Percentiles rank a stretch among this genome's conserved stretches.
Conservation (phyloP, 2,888 invertebrate genomes). For the Dolomedes plantarius region DNA sequence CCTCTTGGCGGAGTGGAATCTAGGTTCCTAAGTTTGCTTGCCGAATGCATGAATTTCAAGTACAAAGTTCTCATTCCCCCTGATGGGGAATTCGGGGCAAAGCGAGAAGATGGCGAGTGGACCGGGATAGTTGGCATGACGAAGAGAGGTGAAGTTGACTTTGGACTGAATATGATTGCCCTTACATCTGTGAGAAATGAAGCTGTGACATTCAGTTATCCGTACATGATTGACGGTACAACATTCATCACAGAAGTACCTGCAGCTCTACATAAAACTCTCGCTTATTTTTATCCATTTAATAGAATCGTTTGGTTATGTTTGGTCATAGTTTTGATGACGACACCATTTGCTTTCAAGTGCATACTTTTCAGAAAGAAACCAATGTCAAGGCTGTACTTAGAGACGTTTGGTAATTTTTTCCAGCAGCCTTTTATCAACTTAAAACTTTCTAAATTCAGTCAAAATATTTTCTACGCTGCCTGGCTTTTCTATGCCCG, state of each 20-base stretch:
- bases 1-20: slow-evolving; percentile 16
- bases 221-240: slow-evolving; percentile 19
- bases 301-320: not conserved
- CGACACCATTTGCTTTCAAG: not conserved
- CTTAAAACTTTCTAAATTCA: not conserved
- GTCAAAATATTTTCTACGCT: not conserved
- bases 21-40: not conserved
- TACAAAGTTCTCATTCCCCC: not conserved
- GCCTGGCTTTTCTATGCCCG: not conserved
- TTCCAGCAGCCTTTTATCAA: not conserved
- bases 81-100: slow-evolving; percentile 14
- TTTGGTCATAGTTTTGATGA: not conserved
- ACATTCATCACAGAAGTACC: not conserved
- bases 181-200: not conserved
- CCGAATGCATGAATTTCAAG: not conserved
- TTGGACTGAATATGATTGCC: slow-evolving; percentile 5
- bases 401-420: not conserved
- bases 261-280: not conserved
- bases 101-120: slow-evolving; percentile 22
- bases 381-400: not conserved
- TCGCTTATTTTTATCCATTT: slow-evolving; percentile 12
- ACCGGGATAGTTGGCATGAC: slow-evolving; percentile 30
- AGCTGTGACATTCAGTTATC: not conserved
- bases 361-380: not conserved
- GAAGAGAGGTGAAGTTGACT: slow-evolving; percentile 7